Base-by-base conservation (phyloP, 2,888 invertebrate genomes). In the Glomeris marginata region DNA sequence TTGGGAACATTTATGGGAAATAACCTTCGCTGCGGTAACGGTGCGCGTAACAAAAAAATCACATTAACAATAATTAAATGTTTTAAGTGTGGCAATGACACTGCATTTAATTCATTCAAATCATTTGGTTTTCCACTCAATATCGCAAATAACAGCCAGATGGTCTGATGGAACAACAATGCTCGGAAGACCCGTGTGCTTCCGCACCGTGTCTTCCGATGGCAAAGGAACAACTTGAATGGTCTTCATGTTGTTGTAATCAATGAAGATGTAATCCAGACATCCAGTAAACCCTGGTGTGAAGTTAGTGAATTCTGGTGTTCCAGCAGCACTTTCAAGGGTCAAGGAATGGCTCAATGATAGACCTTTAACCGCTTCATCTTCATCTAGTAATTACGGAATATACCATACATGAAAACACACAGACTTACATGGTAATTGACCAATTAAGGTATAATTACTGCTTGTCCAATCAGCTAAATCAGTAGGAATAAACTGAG, bases 91-190 rank as follows among this genome's bases (percentile, higher is more conserved):
- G 36, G 13, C 13, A 13, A 35, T 35, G 13, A 35, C 13, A 11
- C 36, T 11, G 36, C 36, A 13, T 13, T 35, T 35, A 10, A 35
- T 35, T 35, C 10, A 35, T n/a, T n/a, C n/a, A n/a, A 10, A 36
- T 38, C 5, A 38, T 16, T 2, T 16, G 4, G 5, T 21, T 53
- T 55, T 57, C 71, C 74, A 80, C 58, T 71, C 68, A 54, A 90
- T 71, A 72, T 90, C 86, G n/a, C 81, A 78, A 54, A 92, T 74
- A 44, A 94, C 70, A 13, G 95, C 81, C 55, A 97, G 71, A 66
- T 97, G 95, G 70, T 97, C 95, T 1, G 94, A 94, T 1, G 95
- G 95, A 66, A 85, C 85, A 2, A 84, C 80, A 44, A 81, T 72
- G 58, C 87, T 92, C 0, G 97, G 97, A 54, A 95, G 73, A 1